Evolutionary conservation across 2,113 vertebrate genomes (phyloP).

Genomic region (Hyperopisus bebe): DNA sequence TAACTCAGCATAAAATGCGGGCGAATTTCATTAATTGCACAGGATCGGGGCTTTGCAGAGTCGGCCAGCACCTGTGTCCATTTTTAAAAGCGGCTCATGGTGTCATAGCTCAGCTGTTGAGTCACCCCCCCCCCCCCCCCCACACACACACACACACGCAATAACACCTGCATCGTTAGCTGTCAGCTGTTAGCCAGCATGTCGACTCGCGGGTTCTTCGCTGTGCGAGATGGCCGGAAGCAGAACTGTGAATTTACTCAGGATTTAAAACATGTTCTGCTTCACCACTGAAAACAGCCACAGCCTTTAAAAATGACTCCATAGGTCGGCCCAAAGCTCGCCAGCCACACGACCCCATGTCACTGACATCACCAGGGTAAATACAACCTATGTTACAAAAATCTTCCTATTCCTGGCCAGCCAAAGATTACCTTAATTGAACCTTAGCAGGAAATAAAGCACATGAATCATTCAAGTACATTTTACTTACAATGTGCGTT

Average conservation of each 20-base stretch:
- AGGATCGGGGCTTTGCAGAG: background rate
- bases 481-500: constrained; percentile 30
- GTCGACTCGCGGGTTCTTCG: background rate
- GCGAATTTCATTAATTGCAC: background rate
- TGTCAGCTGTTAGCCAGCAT: background rate
- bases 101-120: background rate
- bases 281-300: background rate
- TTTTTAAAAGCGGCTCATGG: background rate
- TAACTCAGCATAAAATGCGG: background rate
- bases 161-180: background rate
- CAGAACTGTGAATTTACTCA: background rate
- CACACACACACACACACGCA: background rate
- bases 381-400: constrained; percentile 35
- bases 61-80: background rate
- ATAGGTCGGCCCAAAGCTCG: background rate
- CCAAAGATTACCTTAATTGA: constrained; percentile 59
- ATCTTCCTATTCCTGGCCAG: constrained; percentile 45
- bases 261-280: background rate
- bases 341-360: background rate
- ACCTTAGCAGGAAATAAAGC: constrained; percentile 41
- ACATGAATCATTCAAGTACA: constrained; percentile 35
- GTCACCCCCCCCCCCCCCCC: background rate
- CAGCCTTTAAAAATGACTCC: background rate
- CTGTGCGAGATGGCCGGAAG: background rate
- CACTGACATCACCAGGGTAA: background rate